These are phyloP conservation scores for Plebejus melissa DNA, from an alignment of 2,888 invertebrate genomes.

Conservation along the genomic window DNA sequence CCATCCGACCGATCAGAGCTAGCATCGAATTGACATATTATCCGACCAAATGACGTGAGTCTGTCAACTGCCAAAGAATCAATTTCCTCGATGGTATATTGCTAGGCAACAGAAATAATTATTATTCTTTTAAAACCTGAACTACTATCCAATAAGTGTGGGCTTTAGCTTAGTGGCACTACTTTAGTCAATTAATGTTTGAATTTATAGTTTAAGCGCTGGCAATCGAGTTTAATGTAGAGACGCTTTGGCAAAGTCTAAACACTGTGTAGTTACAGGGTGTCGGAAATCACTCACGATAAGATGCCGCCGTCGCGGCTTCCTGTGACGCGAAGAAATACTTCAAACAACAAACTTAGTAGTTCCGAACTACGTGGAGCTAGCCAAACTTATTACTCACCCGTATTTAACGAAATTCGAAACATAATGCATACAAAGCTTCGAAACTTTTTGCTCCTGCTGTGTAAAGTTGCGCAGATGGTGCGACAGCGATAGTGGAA, in stretches of 20 bases:
- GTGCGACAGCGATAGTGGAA: constrained; percentile 83
- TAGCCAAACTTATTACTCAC: constrained; percentile 73
- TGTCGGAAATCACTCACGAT: constrained; percentile 20
- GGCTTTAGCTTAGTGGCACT: background rate
- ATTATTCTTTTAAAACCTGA: background rate
- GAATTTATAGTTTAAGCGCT: constrained; percentile 21
- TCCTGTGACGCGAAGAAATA: constrained; percentile 15
- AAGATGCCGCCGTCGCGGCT: constrained; percentile 3
- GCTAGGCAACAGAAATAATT: too few species aligned
- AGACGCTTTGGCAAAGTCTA: constrained; percentile 22
- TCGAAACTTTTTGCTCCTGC: constrained; percentile 87
- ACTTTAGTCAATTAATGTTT: background rate
- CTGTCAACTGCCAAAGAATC: too few species aligned
- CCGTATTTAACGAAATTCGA: constrained; percentile 93
- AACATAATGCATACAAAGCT: constrained; percentile 89
- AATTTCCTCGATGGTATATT: too few species aligned
- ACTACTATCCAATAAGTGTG: background rate
- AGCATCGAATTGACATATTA: too few species aligned
- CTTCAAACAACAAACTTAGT: constrained; percentile 21
- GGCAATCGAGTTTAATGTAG: constrained; percentile 26
- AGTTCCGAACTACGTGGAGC: constrained; percentile 17
- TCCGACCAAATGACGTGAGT: too few species aligned
- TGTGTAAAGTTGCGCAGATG: constrained; percentile 87
- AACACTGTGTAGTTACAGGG: constrained; percentile 17
- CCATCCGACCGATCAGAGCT: too few species aligned